Percentiles rank a stretch among this genome's conserved stretches.
These are phyloP conservation scores for Halisarca cf. caerulea DNA, from an alignment of 37 sponge, comb jelly and placozoan species.

Conservation along the genomic window DNA sequence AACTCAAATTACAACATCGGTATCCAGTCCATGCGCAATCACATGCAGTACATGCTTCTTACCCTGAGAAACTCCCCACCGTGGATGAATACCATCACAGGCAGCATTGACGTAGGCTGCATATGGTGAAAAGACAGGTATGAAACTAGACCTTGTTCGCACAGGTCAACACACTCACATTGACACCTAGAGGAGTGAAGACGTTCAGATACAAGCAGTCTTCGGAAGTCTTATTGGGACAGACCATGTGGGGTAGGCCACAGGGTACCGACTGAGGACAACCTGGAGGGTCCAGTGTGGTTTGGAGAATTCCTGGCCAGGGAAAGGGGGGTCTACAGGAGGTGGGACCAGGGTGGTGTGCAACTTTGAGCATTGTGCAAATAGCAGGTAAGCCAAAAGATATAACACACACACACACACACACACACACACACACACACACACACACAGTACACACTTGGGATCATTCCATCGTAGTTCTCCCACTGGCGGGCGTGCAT, in stretches of 20 bases:
- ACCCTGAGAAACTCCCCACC: slow-evolving; percentile 75
- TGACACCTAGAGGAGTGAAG: slow-evolving; percentile 62
- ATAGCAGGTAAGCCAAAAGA: not conserved
- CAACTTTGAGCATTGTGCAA: too few species aligned
- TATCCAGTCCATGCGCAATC: too few species aligned
- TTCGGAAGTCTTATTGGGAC: slow-evolving; percentile 53
- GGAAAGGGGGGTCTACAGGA: slow-evolving; percentile 50
- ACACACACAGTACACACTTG: slow-evolving; percentile 30
- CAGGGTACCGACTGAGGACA: slow-evolving; percentile 61
- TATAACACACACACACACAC: not conserved
- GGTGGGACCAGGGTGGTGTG: not conserved
- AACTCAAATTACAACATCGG: too few species aligned
- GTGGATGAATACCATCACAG: slow-evolving; percentile 81
- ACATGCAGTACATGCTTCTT: not conserved
- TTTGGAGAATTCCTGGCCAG: slow-evolving; percentile 44
- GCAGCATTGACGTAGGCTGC: slow-evolving; percentile 56
- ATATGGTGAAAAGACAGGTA: not conserved
- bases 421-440: too few species aligned
- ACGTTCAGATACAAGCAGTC: slow-evolving; percentile 82
- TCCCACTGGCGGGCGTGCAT: slow-evolving; percentile 63
- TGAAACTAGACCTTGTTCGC: not conserved
- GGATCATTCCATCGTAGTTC: slow-evolving; percentile 70
- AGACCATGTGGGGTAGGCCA: slow-evolving; percentile 39
- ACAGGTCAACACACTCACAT: not conserved
- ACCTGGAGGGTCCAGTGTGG: slow-evolving; percentile 62